Evolutionary conservation across 2,888 invertebrate species (phyloP).

Genomic region (Epinotia brunnichana): DNA sequence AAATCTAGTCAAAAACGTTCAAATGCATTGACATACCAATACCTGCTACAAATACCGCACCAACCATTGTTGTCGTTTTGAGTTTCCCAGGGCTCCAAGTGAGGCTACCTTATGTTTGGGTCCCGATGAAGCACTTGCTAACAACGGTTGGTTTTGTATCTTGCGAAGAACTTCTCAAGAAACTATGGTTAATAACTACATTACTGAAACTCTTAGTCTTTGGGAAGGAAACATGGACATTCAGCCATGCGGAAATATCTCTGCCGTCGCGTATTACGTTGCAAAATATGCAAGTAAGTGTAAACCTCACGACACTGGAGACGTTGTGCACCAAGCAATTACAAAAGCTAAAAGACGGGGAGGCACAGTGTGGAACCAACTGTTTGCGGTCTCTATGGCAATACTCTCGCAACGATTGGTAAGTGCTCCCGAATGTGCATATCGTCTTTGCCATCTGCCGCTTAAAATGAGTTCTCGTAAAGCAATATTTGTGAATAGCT

Average conservation of each 20-base stretch:
- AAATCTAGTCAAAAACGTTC: neutral
- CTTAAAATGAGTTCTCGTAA: conserved; percentile 51
- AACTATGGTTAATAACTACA: conserved; percentile 56
- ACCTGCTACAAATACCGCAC: neutral
- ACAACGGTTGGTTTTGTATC: conserved; percentile 55
- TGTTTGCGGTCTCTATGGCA: conserved; percentile 52
- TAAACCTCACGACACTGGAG: conserved; percentile 53
- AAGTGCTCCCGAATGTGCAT: conserved; percentile 54
- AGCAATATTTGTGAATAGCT: conserved; percentile 53
- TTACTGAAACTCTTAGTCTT: conserved; percentile 48
- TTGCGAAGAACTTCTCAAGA: conserved; percentile 51
- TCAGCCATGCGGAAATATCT: conserved; percentile 56
- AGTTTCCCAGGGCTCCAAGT: neutral
- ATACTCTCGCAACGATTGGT: conserved; percentile 52
- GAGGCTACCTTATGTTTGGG: conserved; percentile 48
- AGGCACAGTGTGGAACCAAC: conserved; percentile 48
- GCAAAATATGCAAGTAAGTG: conserved; percentile 54
- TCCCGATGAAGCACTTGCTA: conserved; percentile 53
- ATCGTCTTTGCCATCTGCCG: conserved; percentile 53
- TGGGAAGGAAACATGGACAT: conserved; percentile 60
- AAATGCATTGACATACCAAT: neutral
- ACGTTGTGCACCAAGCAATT: conserved; percentile 49
- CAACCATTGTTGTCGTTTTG: neutral
- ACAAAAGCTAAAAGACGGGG: conserved; percentile 47
- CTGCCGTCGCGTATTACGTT: conserved; percentile 56